These are phyloP conservation scores for Glaucomys volans DNA, from an alignment of 2,113 vertebrate species.

Conservation along the genomic window DNA sequence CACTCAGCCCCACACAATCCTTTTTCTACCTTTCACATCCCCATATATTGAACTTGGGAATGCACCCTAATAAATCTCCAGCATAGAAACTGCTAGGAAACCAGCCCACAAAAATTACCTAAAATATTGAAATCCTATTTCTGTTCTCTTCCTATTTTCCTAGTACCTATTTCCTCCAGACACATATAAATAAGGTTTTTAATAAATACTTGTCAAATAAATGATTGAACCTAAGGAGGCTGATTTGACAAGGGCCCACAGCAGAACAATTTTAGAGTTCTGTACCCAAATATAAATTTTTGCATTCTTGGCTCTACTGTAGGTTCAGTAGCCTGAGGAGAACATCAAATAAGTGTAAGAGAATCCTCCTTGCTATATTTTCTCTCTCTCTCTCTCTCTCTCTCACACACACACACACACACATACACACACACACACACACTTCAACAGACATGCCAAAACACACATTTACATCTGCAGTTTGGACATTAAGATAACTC, in stretches of 20 bases:
- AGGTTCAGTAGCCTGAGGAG: neutral
- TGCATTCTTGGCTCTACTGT: neutral
- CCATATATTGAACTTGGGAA: neutral
- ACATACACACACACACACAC: neutral
- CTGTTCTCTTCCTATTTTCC: neutral
- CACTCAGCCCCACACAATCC: neutral
- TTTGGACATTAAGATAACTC: neutral
- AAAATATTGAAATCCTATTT: neutral
- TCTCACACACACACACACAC: neutral
- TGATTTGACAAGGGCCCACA: neutral
- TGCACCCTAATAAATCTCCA: neutral
- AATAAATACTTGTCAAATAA: conserved; percentile 27
- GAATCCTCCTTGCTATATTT: neutral
- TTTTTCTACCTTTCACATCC: neutral
- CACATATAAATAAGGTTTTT: neutral
- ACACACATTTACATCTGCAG: neutral
- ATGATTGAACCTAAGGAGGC: neutral
- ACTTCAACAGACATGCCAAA: neutral
- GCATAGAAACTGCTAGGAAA: neutral
- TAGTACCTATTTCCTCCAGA: neutral
- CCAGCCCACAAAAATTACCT: neutral
- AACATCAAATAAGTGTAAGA: neutral
- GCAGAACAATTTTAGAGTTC: neutral
- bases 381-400: neutral
- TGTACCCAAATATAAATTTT: neutral